Base-by-base conservation (phyloP, 2,888 invertebrate genomes). In the Oegoconia quadripuncta region DNA sequence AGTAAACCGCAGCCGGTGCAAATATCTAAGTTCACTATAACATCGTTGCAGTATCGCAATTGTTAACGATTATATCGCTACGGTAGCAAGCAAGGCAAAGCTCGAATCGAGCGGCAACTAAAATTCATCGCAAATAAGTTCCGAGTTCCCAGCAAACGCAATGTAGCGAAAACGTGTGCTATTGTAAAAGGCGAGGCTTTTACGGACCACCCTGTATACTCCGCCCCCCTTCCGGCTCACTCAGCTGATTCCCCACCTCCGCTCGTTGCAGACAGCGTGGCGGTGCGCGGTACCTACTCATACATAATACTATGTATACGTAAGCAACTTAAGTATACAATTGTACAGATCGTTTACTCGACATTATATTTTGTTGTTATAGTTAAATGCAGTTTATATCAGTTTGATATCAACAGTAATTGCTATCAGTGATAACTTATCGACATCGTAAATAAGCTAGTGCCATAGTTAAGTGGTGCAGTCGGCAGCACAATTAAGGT, bases 111-210 rank as follows among this genome's bases (percentile, higher is more conserved):
- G 51, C 52, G 49, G 50, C 57, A 57, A 59, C 66, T 61, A 63
- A 69, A 76, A 72, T 74, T 74, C 72, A 76, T 74, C 71, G 65
- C 64, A 61, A 74, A 73, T 68, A 67, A 67, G 67, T 72, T 68
- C 61, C 57, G 44, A 11, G 20, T n/a, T n/a, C n/a, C n/a, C 27
- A 55, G 62, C 59, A 68, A 71, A 74, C 62, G 74, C 73, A 73
- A 70, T 73, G 74, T 74, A 72, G 64, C 67, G 75, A 64, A 74
- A 78, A 73, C 76, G 77, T 74, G 72, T 63, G 67, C 70, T 65
- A 67, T 76, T 75, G 69, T 74, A 51, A 51, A 52, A 59, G 52
- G 53, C 59, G 62, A 64, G 55, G 74, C 74, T 76, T 78, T 73
- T 63, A 73, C 63, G 59, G 57, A 50, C 51, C 44, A 23, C 36